Percentiles rank a stretch among this genome's conserved stretches.
Evolutionary conservation across 2,888 invertebrate genomes (phyloP).

Genomic region (Pristionchus fissidentatus): DNA sequence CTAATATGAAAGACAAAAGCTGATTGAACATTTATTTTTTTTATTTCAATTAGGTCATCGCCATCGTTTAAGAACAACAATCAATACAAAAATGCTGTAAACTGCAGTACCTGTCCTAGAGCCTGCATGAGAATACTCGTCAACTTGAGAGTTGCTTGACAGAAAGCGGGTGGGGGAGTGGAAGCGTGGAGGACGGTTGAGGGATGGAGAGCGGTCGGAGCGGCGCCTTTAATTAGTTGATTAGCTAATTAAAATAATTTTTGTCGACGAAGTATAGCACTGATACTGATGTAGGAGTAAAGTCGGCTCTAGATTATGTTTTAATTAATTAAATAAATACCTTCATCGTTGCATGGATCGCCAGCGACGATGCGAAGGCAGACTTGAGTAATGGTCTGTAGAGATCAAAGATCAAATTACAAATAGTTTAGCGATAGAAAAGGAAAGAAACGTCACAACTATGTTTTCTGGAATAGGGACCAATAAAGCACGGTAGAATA

Average conservation of each 20-base stretch:
- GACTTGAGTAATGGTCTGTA: slow-evolving; percentile 75
- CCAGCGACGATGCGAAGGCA: slow-evolving; percentile 74
- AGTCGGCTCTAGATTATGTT: background rate
- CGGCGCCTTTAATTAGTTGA: slow-evolving; percentile 33
- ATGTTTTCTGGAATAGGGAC: background rate
- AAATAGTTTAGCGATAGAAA: no score
- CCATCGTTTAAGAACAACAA: background rate
- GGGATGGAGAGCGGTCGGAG: slow-evolving; percentile 61
- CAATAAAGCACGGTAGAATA: background rate
- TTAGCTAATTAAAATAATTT: background rate
- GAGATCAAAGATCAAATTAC: background rate
- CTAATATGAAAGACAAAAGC: background rate
- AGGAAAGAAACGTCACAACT: no score
- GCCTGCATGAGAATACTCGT: slow-evolving; percentile 95
- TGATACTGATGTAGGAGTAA: slow-evolving; percentile 48
- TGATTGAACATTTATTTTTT: background rate
- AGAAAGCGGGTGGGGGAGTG: slow-evolving; percentile 91
- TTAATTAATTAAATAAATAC: background rate
- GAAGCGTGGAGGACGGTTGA: slow-evolving; percentile 74
- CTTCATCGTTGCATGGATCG: slow-evolving; percentile 72
- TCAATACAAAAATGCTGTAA: background rate
- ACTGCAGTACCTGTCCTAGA: slow-evolving; percentile 83
- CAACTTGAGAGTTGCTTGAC: slow-evolving; percentile 93
- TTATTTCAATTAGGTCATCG: background rate
- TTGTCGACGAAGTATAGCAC: background rate